Percentiles rank a stretch among this genome's conserved stretches.
These are phyloP conservation scores for Zaprionus camerounensis DNA, from an alignment of 1,140 invertebrate species.

Conservation along the genomic window DNA sequence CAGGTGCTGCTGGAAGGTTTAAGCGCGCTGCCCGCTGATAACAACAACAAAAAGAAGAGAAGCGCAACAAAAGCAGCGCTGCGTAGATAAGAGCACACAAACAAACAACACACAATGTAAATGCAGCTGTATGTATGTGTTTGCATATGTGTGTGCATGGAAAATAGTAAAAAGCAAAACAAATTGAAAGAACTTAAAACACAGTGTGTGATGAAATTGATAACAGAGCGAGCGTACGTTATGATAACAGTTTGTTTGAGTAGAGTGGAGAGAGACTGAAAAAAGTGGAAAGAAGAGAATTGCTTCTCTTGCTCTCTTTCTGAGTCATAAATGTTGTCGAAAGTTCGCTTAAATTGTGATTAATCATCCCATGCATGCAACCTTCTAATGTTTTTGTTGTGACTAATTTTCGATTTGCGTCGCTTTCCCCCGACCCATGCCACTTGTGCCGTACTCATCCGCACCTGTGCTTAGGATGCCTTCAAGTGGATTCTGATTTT, in stretches of 20 bases:
- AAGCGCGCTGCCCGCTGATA: conserved; percentile 51
- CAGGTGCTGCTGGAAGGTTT: conserved; percentile 38
- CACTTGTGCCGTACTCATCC: conserved; percentile 6
- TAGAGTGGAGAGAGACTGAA: conserved; percentile 9
- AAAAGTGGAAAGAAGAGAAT: conserved; percentile 8
- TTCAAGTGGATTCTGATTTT: conserved; percentile 63
- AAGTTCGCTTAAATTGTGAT: conserved; percentile 51
- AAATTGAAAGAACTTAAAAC: conserved; percentile 28
- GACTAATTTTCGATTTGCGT: conserved; percentile 31
- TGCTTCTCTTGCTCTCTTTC: conserved; percentile 12
- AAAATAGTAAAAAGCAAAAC: conserved; percentile 44
- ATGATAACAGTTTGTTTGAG: conserved; percentile 53
- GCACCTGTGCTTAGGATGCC: conserved; percentile 39
- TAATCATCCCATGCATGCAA: conserved; percentile 61
- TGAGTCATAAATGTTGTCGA: conserved; percentile 62
- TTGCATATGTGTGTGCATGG: conserved; percentile 15
- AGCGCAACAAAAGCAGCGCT: conserved; percentile 61
- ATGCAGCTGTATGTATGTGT: not conserved
- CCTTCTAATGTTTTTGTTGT: conserved; percentile 34
- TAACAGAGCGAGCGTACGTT: conserved; percentile 32
- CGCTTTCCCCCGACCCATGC: not conserved
- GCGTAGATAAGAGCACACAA: conserved; percentile 64
- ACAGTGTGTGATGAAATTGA: conserved; percentile 52
- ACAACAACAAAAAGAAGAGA: conserved; percentile 49
- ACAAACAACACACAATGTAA: conserved; percentile 18